phyloP scores from a whole-genome alignment of 2,888 invertebrate genomes.

The Nymphalis polychloros region DNA sequence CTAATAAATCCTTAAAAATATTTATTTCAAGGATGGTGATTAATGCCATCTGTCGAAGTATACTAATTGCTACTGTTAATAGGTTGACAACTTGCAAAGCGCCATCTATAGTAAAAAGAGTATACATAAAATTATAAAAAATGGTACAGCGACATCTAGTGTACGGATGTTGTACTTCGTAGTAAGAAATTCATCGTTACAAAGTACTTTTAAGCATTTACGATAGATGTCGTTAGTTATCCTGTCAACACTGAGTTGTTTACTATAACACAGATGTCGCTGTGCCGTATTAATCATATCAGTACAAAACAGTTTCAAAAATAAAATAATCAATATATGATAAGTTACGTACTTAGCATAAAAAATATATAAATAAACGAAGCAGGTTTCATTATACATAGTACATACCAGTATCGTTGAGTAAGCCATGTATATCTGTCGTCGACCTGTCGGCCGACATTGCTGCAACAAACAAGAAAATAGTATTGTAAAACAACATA shows the following conservation, averaged over 20 bases:
- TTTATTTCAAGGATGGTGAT: background rate
- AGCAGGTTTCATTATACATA: slow-evolving; percentile 49
- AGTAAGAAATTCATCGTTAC: background rate
- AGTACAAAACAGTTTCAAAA: background rate
- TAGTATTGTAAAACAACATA: no score
- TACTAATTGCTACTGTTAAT: background rate
- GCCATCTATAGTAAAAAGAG: slow-evolving; percentile 26
- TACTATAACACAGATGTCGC: background rate
- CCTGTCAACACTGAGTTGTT: background rate
- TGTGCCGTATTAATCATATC: background rate
- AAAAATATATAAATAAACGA: background rate
- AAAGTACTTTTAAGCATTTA: background rate
- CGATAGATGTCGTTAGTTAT: background rate
- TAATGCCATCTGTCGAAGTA: background rate
- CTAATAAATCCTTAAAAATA: no score
- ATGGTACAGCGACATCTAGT: background rate
- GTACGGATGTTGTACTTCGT: background rate
- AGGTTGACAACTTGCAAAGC: background rate
- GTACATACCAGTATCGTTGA: slow-evolving; percentile 83
- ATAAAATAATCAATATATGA: background rate
- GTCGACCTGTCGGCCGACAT: slow-evolving; percentile 84
- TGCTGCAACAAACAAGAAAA: slow-evolving; percentile 76
- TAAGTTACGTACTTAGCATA: background rate
- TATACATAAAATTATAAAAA: background rate
- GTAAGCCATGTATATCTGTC: slow-evolving; percentile 83